A percentile compares a stretch with the other conserved stretches of the same genome.
Evolutionary conservation across 2,113 vertebrate species (phyloP).

Genomic region (Aphyosemion australe): DNA sequence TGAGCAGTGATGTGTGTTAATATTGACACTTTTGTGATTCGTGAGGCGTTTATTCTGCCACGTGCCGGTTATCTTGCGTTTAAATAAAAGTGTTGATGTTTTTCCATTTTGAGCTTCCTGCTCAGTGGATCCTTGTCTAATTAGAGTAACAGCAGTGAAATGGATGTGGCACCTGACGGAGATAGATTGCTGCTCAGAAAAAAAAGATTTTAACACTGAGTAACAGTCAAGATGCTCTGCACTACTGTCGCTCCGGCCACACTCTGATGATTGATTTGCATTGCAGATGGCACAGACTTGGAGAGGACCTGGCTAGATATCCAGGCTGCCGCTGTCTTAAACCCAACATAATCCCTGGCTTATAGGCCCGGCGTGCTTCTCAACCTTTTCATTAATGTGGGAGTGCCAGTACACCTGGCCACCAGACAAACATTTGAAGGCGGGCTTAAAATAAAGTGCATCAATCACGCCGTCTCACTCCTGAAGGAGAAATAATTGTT

Average conservation of each 20-base stretch:
- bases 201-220: constrained; percentile 45
- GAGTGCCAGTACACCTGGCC: constrained; percentile 39
- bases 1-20: too few species aligned
- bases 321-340: constrained; percentile 63
- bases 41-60: neutral
- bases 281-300: constrained; percentile 70
- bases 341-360: constrained; percentile 62
- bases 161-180: constrained; percentile 68
- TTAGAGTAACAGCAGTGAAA: constrained; percentile 53
- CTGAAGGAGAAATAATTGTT: constrained; percentile 9
- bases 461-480: constrained; percentile 29
- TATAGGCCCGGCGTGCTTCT: constrained; percentile 44
- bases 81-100: constrained; percentile 5
- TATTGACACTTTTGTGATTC: neutral
- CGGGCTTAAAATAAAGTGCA: constrained; percentile 29
- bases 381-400: constrained; percentile 62
- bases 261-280: constrained; percentile 74
- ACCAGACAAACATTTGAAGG: constrained; percentile 32
- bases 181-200: constrained; percentile 58
- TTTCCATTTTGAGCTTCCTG: constrained; percentile 31
- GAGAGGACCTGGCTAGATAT: constrained; percentile 63
- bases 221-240: constrained; percentile 43
- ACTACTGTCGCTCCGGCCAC: constrained; percentile 34
- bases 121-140: constrained; percentile 44
- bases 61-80: neutral